A percentile compares a stretch with the other conserved stretches of the same genome.
Conservation (phyloP, 2,888 invertebrate genomes). For the Metalampra italica region DNA sequence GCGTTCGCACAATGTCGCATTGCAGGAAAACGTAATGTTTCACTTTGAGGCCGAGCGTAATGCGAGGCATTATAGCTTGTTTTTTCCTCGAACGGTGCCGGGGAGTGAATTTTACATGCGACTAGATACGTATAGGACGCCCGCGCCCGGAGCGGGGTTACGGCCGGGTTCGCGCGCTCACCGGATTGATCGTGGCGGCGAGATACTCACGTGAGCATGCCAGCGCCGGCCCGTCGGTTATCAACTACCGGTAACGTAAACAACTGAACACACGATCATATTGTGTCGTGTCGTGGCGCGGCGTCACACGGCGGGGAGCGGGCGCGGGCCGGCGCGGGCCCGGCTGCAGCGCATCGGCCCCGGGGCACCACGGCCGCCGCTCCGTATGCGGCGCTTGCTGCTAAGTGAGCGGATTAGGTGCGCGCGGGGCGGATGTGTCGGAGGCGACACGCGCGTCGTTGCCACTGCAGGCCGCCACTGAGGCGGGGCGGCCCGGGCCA, state of each 20-base stretch:
- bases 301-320: slow-evolving; percentile 59
- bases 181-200: slow-evolving; percentile 4
- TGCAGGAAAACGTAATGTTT: slow-evolving; percentile 52
- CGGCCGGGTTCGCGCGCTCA: slow-evolving; percentile 1
- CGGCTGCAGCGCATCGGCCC: slow-evolving; percentile 63
- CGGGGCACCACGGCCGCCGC: slow-evolving; percentile 62
- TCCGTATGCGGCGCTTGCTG: slow-evolving; percentile 70
- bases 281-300: slow-evolving; percentile 49
- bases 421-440: slow-evolving; percentile 73
- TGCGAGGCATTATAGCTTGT: slow-evolving; percentile 13
- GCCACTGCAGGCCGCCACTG: slow-evolving; percentile 77
- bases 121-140: slow-evolving; percentile 4
- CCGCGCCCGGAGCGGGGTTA: neutral
- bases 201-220: slow-evolving; percentile 75
- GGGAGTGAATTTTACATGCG: slow-evolving; percentile 10
- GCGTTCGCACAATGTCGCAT: slow-evolving; percentile 61
- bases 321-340: slow-evolving; percentile 54
- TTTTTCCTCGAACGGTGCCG: slow-evolving; percentile 7
- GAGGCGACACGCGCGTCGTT: slow-evolving; percentile 75
- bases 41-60: slow-evolving; percentile 11
- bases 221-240: slow-evolving; percentile 69
- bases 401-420: slow-evolving; percentile 68
- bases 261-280: slow-evolving; percentile 67
- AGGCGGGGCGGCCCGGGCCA: slow-evolving; percentile 74
- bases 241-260: slow-evolving; percentile 74